A percentile compares a stretch with the other conserved stretches of the same genome.
These are phyloP conservation scores for Nomada fabriciana DNA, from an alignment of 2,888 invertebrate species.

Conservation along the genomic window DNA sequence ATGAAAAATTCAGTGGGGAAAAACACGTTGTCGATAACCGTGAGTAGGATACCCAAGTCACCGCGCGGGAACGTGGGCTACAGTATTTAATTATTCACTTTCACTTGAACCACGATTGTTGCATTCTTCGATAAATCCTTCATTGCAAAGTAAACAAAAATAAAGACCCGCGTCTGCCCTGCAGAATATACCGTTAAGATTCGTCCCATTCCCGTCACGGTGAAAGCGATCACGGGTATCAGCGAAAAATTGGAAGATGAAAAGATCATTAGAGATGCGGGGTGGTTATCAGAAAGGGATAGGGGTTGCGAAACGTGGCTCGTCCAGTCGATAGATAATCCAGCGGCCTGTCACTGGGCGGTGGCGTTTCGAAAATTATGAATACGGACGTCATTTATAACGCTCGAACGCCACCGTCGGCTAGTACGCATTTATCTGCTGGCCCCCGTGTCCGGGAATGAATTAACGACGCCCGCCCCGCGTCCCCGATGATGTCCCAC, in stretches of 20 bases:
- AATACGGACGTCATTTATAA: constrained; percentile 78
- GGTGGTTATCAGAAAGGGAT: constrained; percentile 38
- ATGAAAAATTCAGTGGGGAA: constrained; percentile 12
- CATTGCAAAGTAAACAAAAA: too few relatives aligned
- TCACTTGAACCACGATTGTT: neutral
- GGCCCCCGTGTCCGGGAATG: constrained; percentile 69
- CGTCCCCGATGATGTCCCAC: constrained; percentile 73
- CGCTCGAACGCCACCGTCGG: constrained; percentile 67
- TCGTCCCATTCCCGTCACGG: neutral
- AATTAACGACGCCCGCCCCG: constrained; percentile 72
- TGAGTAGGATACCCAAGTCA: neutral
- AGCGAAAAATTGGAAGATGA: constrained; percentile 49
- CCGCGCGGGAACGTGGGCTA: neutral
- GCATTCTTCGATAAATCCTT: too few relatives aligned
- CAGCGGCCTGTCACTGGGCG: constrained; percentile 55
- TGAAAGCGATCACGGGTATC: neutral
- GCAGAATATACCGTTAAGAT: neutral
- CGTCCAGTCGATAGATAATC: constrained; percentile 64
- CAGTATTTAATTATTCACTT: neutral
- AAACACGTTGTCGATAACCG: neutral
- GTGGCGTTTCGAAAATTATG: constrained; percentile 75
- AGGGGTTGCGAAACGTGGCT: constrained; percentile 36
- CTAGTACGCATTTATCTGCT: constrained; percentile 69
- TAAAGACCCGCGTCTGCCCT: too few relatives aligned
- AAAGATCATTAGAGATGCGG: constrained; percentile 21